Evolutionary conservation across 1,140 invertebrate species (phyloP), one percentile per base, ranked within the genome.

Genomic region (Sinonovacula constricta): DNA sequence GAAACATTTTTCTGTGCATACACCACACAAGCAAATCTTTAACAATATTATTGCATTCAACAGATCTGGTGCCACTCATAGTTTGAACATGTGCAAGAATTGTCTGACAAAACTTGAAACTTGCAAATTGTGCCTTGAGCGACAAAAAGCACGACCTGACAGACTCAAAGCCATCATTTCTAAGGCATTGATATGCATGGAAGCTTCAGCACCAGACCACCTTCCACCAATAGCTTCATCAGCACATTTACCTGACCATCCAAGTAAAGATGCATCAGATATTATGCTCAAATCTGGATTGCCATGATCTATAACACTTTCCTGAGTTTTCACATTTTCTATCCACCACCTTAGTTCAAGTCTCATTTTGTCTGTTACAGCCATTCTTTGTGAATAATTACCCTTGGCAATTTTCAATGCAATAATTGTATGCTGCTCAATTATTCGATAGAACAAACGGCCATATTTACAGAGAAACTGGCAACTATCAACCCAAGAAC

Each of bases 1-100:
- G 63, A 36, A 14, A 66, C 36, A 66, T 49, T 7, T 66, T 24
- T 28, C 45, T 77, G 22, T 83, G 49, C 30, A 72, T 74, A 74
- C 72, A 81, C 72, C 68, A 81, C 30, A 31, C 3, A 78, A 78
- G 81, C n/a, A 81, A 33, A 18, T 80, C 26, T 30, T 31, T 56
- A 3, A 34, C 68, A 3, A 81, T 14, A 28, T 59, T 31, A 39
- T 81, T 36, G 18, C 26, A 60, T 31, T 60, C 51, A 12, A 22
- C 24, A 24, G 75, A 79, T 62, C 59, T 65, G 7, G 39, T 60
- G 22, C 69, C 79, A 34, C 74, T 70, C 74, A 81, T 78, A 3
- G 67, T 26, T 30, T 78, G 67, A 4, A 83, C 63, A 30, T 74
- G 74, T 15, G 74, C 53, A 62, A 15, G 79, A 62, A 66, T 83